Evolutionary conservation across 2,888 invertebrate genomes (phyloP), one percentile per base, ranked within the genome.

Genomic region (Podotricha telesiphe): DNA sequence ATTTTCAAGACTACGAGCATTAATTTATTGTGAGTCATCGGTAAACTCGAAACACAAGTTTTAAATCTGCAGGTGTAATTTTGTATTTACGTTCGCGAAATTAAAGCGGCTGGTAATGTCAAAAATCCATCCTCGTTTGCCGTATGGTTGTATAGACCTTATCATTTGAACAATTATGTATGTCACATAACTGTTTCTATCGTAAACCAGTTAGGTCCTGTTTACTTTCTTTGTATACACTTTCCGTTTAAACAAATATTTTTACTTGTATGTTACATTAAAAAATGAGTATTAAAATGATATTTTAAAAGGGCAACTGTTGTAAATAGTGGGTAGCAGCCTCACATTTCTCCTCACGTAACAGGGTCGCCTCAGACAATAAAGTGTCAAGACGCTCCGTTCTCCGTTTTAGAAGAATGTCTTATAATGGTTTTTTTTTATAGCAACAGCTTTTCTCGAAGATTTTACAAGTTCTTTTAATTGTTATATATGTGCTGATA

Each of bases 111-210:
- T 45, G 56, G 37, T 59, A 61, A 47, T 63, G 47, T 22, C 51
- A 66, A 66, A 51, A 68, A 68, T 68, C 47, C 64, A 28, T 51
- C 59, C 59, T 17, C 62, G 34, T 53, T 65, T 50, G 42, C 22
- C 50, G 45, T 68, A 58, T 45, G 62, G 48, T 53, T 59, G 56
- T 58, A 66, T 66, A 63, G 62, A 53, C 58, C 45, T 68, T 72
- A 73, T 75, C 73, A 74, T 80, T 82, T 78, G 78, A n/a, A 34
- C 78, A 76, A 76, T 76, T 78, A 85, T 84, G 83, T 85, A 77
- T 86, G 88, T 81, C 88, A 76, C 55, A 66, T 88, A 89, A 86
- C 89, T 78, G 89, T 88, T 76, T 68, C 77, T 78, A 81, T 86
- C 81, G 89, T 89, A 85, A 84, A 88, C 85, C 82, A 83, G 83